Conservation (phyloP, 2,797 vertebrate species). For the Alfaro cultratus region DNA sequence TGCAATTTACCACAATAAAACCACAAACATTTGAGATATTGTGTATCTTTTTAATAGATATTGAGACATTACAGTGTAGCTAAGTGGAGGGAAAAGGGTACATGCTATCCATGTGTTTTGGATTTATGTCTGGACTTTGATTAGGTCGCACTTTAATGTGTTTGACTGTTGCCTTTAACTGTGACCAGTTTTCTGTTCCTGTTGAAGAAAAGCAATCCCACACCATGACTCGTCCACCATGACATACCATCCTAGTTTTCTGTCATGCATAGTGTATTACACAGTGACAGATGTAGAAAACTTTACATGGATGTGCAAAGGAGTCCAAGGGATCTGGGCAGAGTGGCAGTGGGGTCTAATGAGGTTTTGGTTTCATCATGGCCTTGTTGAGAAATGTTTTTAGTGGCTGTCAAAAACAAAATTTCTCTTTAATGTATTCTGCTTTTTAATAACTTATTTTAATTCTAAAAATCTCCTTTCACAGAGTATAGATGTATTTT, state of each 20-base stretch:
- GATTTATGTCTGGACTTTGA: neutral
- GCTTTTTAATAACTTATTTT: neutral
- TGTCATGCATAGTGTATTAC: neutral
- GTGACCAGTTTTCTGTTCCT: neutral
- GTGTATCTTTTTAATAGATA: neutral
- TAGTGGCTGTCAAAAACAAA: neutral
- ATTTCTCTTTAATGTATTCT: neutral
- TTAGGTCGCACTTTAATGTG: neutral
- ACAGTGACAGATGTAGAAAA: neutral
- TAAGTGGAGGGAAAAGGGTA: neutral
- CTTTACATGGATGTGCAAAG: neutral
- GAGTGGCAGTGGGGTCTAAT: neutral
- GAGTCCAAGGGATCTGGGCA: neutral
- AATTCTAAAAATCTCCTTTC: neutral
- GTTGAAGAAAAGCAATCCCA: neutral
- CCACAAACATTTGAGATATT: neutral
- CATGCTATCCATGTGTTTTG: neutral
- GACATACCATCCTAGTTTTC: neutral
- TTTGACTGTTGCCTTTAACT: neutral
- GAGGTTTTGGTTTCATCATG: neutral
- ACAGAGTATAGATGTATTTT: neutral
- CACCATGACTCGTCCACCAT: neutral
- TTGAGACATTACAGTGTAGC: neutral
- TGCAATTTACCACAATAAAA: neutral
- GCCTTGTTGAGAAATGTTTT: neutral